Base-by-base conservation (phyloP, 2,797 vertebrate species). In the Knipowitschia caucasica region DNA sequence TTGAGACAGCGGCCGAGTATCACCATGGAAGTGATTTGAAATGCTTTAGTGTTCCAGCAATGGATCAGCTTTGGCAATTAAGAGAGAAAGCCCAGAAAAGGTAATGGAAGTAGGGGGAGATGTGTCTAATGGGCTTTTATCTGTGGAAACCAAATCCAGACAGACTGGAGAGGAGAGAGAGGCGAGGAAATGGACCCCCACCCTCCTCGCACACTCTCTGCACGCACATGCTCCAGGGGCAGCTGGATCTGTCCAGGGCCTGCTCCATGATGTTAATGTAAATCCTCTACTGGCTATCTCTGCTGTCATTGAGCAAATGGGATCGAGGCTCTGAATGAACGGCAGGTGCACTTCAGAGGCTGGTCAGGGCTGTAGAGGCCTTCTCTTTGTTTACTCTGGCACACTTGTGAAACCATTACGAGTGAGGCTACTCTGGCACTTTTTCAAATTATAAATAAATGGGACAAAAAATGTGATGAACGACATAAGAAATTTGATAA, bases 101-200 rank as follows among this genome's bases (percentile, higher is more conserved):
- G 86, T 89, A 91, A 90, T 86, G 88, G 84, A 87, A 89, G 80
- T 69, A 86, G 86, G 56, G 75, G 64, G 77, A 83, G 78, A 89
- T 88, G 87, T 84, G 87, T 88, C 86, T 92, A 92, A 92, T 89
- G 86, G 89, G 89, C 89, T 90, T 91, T 92, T 92, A 91, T 92
- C 89, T 88, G 80, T 86, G 87, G 88, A 90, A 91, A 92, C 89
- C 85, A 88, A 90, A 90, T 83, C 86, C 87, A 90, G 85, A 81
- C 83, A 82, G 81, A 69, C 80, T 84, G 72, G 73, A 71, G 58
- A 67, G 74, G 67, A 59, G 75, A 67, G 63, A 59, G 63, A 62
- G 75, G 61, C 50, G 64, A 69, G 81, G 71, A 87, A 89, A 86
- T 88, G 81, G 77, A 58, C 64, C 64, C 62, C 52, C 38, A 5